Base-by-base conservation (phyloP, 1,140 invertebrate species). In the Drosophila ironensis region DNA sequence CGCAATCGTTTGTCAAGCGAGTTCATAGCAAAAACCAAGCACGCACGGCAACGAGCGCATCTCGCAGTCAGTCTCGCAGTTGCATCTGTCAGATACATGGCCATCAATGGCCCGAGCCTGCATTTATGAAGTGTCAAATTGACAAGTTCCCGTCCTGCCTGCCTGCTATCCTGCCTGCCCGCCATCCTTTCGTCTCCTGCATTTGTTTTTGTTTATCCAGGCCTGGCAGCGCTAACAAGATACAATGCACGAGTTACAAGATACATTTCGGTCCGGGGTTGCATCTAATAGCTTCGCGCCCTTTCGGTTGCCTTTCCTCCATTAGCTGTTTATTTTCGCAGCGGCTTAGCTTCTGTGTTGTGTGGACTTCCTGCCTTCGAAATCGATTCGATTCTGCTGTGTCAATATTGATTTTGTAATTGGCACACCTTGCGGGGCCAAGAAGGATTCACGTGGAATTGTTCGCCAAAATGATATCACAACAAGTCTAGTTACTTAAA, bases 61-160 rank as follows among this genome's bases (percentile, higher is more conserved):
- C 50, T 25, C 38, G 38, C 53, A 63, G 40, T 22, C 59, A 38
- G 40, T 17, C n/a, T n/a, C n/a, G n/a, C 46, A 64, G 41, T 48
- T 41, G 78, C 80, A 86, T 86, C 80, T 86, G 80, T 86, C 80
- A 86, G 80, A 45, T 72, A 47, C 53, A 77, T 51, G 51, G 44
- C 45, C 53, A 70, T 53, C 61, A 30, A 44, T 52, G 28, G 59
- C 46, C 33, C 41, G 33, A 44, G 60, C 38, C 51, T 70, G 80
- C 80, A 86, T 84, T 86, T 86, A 86, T 86, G 74, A 86, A 86
- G 80, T 86, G 80, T 86, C 81, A 84, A 86, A 75, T 64, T 86
- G 80, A 86, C 80, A 86, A 86, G 81, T 80, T 75, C 69, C 35
- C 38, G 22, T 14, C 35, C 50, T 46, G 11, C 48, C 40, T 45